A percentile compares a stretch with the other conserved stretches of the same genome.
phyloP scores from a whole-genome alignment of 23 tunicate species.

The Oikopleura vanhoeffeni region DNA sequence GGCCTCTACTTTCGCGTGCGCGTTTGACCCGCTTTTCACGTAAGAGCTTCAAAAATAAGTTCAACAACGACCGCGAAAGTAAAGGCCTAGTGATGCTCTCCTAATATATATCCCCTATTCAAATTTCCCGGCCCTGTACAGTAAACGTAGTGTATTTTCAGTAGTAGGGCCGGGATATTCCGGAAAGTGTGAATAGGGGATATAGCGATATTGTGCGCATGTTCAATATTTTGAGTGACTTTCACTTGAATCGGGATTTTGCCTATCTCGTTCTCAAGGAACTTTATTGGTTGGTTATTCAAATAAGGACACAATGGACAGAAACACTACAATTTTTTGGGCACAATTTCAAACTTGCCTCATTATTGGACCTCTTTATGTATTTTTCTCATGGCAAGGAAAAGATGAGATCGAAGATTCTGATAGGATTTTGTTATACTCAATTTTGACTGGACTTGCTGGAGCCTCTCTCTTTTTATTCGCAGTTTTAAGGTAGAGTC shows the following conservation, averaged over 20 bases:
- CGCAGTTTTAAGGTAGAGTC: neutral
- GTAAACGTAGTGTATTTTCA: no score
- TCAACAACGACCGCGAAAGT: no score
- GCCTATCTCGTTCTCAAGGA: no score
- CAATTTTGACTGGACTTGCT: neutral
- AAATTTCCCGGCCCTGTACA: neutral
- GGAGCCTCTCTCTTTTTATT: neutral
- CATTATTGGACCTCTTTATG: slow-evolving; percentile 81
- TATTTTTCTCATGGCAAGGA: slow-evolving; percentile 77
- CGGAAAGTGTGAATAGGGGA: no score
- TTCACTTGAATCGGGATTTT: no score
- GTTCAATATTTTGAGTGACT: slow-evolving; percentile 17
- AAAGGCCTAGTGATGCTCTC: no score
- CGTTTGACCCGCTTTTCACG: no score
- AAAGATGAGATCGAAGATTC: neutral
- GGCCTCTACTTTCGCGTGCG: no score
- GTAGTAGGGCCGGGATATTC: no score
- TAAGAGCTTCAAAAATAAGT: no score
- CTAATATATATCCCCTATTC: neutral
- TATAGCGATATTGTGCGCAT: neutral
- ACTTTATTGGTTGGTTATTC: slow-evolving; percentile 57
- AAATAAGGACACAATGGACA: slow-evolving; percentile 55
- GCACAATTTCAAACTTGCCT: slow-evolving; percentile 64
- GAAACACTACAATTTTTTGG: slow-evolving; percentile 92
- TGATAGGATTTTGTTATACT: neutral